Evolutionary conservation across 2,888 invertebrate genomes (phyloP).

Genomic region (Eulithis prunata): DNA sequence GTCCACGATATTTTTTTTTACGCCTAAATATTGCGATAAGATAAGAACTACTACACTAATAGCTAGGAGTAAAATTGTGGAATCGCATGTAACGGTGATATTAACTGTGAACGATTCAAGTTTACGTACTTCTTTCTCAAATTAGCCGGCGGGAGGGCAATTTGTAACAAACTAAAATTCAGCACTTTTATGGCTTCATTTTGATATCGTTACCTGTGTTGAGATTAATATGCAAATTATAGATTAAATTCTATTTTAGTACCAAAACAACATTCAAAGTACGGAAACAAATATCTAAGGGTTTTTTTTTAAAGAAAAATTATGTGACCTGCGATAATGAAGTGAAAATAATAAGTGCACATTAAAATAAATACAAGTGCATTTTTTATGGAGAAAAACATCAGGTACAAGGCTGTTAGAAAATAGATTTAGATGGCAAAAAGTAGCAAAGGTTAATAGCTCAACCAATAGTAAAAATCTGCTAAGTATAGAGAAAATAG

Average conservation of each 20-base stretch:
- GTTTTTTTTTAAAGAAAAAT: not conserved
- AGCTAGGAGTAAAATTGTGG: conserved; percentile 79
- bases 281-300: not conserved
- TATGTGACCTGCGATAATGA: conserved; percentile 4
- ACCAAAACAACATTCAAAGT: not conserved
- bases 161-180: conserved; percentile 61
- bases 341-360: conserved; percentile 16
- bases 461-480: conserved; percentile 3
- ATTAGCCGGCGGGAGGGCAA: conserved; percentile 60
- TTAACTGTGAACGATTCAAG: conserved; percentile 75
- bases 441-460: conserved; percentile 16
- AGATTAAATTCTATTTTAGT: not conserved
- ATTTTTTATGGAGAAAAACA: conserved; percentile 19
- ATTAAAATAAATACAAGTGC: conserved; percentile 6
- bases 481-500: conserved; percentile 22
- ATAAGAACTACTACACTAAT: conserved; percentile 73
- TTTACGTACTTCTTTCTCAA: conserved; percentile 72
- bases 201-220: conserved; percentile 18
- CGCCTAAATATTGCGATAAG: conserved; percentile 76
- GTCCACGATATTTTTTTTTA: conserved; percentile 71
- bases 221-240: conserved; percentile 2
- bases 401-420: conserved; percentile 25
- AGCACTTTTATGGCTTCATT: conserved; percentile 46
- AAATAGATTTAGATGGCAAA: conserved; percentile 23
- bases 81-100: conserved; percentile 81